Base-by-base conservation (phyloP, 2,888 invertebrate species). In the Brenthis ino region DNA sequence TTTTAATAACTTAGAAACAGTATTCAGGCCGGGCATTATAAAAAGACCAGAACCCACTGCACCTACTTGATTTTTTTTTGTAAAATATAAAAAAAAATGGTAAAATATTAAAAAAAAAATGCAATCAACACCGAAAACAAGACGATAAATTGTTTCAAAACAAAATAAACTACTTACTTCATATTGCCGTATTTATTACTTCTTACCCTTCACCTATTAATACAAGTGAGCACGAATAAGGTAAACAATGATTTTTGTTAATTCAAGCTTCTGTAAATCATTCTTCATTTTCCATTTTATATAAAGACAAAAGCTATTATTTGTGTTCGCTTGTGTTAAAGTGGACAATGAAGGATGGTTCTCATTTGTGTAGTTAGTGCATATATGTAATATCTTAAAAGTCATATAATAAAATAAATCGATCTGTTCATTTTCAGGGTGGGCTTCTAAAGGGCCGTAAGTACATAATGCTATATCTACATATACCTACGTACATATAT, bases 281-380 rank as follows among this genome's bases (percentile, higher is more conserved):
- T 84, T 83, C 86, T 88, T 88, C 88, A 89, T 88, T 87, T 84
- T 88, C 84, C 80, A 76, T 72, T 43, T 54, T 73, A 70, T 69
- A 68, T 72, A 65, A 67, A 60, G 6, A 61, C 57, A 6, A 48
- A 50, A 61, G 3, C 13, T 24, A 70, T 65, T 71, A 64, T 64
- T 63, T 71, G 86, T 88, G 89, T 91, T 90, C 89, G 88, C 84
- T 87, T 88, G 86, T 86, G 75, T 79, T 73, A 75, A 80, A 81
- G 80, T 83, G 85, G 85, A 88, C 80, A 88, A 86, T 90, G 88
- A 85, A 88, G 88, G 81, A 85, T 82, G 85, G 77, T 86, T 82
- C 77, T 70, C 51, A 57, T 16, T 24, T 43, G 63, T 69, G 14
- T 8, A 61, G 14, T 56, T 60, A 28, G 55, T 54, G 28, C 67